Evolutionary conservation across 1,140 invertebrate species (phyloP), one percentile per base, ranked within the genome.

Genomic region (Brachionus asplanchnoidis): DNA sequence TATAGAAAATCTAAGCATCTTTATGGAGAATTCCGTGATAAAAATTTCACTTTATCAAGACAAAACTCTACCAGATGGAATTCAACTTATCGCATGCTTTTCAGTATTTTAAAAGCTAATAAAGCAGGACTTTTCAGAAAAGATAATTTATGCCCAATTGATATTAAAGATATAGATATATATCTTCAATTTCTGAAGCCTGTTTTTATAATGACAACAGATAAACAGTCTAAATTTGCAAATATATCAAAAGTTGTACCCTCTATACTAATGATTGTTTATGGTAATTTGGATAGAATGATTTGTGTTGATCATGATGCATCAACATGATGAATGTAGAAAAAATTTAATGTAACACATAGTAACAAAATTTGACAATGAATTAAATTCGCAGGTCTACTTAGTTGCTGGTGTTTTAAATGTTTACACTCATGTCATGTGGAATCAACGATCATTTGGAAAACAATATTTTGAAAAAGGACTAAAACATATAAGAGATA

Each of bases 161-260:
- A 68, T 36, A 68, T 28, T 14, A 26, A 32, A 32, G 65, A 68
- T 32, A 14, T 68, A 28, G 65, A 68, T n/a, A 68, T 68, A 28
- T 68, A 68, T 68, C 65, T 68, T 68, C 65, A 68, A 32, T 36
- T 68, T 68, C 65, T 68, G 14, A 68, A 68, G 26, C 65, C 65
- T 28, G 65, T 68, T 14, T 68, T 32, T 32, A 32, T 68, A 23
- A 73, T 73, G 3, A 42, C 28, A 73, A 73, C 5, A 14, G 26
- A 68, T 68, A 68, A n/a, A 28, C 9, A 68, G 26, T 26, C 12
- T 0, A 68, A 68, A 36, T 68, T 26, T 68, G 20, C 26, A 68
- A 68, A 68, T 32, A 68, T 68, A 68, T 68, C 65, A 68, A 26
- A 32, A 26, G 23, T 23, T 12, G 23, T 68, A 26, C 65, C 65